Evolutionary conservation across 30 jellyfish, hydroid and myxozoan species (phyloP).

Genomic region (Hydractinia symbiolongicarpus): DNA sequence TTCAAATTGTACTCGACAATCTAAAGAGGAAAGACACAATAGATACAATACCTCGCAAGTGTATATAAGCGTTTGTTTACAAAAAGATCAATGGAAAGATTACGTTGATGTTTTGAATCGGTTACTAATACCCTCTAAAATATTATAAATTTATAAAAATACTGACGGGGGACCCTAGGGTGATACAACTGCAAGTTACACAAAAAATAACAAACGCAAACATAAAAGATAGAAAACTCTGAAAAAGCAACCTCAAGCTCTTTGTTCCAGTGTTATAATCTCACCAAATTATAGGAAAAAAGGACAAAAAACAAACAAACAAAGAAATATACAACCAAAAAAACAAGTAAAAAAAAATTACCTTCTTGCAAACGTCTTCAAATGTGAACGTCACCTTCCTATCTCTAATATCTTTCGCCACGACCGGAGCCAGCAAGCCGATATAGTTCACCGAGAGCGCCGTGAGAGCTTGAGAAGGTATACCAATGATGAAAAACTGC

Average conservation of each 20-base stretch:
- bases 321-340: no score
- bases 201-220: no score
- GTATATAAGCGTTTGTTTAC: background rate
- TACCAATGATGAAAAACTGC: slow-evolving; percentile 61
- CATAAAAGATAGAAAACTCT: no score
- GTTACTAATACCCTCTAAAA: no score
- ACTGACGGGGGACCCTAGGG: no score
- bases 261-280: background rate
- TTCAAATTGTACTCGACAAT: slow-evolving; percentile 66
- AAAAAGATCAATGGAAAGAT: background rate
- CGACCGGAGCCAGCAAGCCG: slow-evolving; percentile 45
- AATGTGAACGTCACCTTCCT: slow-evolving; percentile 35
- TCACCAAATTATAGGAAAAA: no score
- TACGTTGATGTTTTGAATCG: no score
- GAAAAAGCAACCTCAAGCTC: no score
- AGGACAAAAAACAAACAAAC: background rate
- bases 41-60: background rate
- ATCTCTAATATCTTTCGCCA: slow-evolving; percentile 56
- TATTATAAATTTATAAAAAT: no score
- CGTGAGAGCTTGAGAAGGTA: slow-evolving; percentile 73
- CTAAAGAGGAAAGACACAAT: slow-evolving; percentile 3
- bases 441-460: slow-evolving; percentile 42
- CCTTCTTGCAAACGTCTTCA: slow-evolving; percentile 86
- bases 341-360: slow-evolving; percentile 19
- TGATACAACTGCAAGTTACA: no score